These are phyloP conservation scores for Otis tarda DNA, from an alignment of 2,113 vertebrate species.

Conservation along the genomic window DNA sequence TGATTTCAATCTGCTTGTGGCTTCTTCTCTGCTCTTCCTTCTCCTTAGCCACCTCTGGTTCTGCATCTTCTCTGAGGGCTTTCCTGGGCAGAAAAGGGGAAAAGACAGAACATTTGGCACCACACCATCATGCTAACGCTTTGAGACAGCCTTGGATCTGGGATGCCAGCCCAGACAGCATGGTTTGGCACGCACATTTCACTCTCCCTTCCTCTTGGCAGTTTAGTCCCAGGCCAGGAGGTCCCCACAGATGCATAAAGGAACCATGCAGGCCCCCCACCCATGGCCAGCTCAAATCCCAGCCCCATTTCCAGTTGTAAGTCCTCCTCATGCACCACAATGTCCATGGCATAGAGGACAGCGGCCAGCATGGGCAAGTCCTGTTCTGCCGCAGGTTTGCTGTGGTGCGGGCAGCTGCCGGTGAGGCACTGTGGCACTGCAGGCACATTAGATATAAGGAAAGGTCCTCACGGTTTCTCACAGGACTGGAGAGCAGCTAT, in stretches of 20 bases:
- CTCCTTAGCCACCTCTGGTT: slow-evolving; percentile 46
- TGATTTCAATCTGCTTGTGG: slow-evolving; percentile 72
- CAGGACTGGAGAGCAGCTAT: too few relatives aligned
- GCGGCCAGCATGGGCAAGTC: too few relatives aligned
- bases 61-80: slow-evolving; percentile 58
- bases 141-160: rapidly evolving
- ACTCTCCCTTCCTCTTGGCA: background rate
- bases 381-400: too few relatives aligned
- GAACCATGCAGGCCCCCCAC: too few relatives aligned
- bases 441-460: too few relatives aligned
- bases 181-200: background rate
- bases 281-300: too few relatives aligned
- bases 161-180: background rate
- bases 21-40: slow-evolving; percentile 68
- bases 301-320: too few relatives aligned
- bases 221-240: background rate
- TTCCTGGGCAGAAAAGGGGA: slow-evolving; percentile 28
- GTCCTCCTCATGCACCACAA: too few relatives aligned
- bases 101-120: background rate
- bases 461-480: too few relatives aligned
- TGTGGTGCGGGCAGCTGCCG: too few relatives aligned
- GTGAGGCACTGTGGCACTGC: too few relatives aligned
- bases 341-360: too few relatives aligned
- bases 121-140: background rate
- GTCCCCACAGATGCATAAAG: background rate